phyloP scores from a whole-genome alignment of 2,888 invertebrate genomes.

The Cremastinae sp. region DNA sequence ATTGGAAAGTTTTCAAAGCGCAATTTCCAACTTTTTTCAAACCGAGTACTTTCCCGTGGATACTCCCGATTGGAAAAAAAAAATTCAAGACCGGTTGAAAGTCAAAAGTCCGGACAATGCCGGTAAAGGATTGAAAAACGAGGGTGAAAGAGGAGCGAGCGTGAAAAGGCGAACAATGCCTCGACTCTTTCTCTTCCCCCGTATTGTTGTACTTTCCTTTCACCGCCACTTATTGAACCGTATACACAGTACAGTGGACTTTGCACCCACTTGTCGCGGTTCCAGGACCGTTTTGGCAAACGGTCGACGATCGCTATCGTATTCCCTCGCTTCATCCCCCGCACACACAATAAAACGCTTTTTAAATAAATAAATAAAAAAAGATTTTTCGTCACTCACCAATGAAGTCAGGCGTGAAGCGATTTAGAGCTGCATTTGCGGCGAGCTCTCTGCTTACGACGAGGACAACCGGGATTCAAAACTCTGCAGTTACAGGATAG shows the following conservation, averaged over 20 bases:
- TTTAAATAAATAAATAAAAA: no score
- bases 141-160: slow-evolving; percentile 4
- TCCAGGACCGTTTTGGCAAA: neutral
- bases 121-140: slow-evolving; percentile 7
- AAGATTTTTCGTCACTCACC: slow-evolving; percentile 52
- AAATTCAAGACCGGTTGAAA: slow-evolving; percentile 6
- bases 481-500: slow-evolving; percentile 17
- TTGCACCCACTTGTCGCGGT: slow-evolving; percentile 5
- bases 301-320: neutral
- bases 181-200: slow-evolving; percentile 1
- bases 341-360: no score
- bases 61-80: slow-evolving; percentile 13
- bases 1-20: no score
- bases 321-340: no score
- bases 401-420: slow-evolving; percentile 53
- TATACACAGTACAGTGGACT: slow-evolving; percentile 1
- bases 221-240: slow-evolving; percentile 35
- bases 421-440: slow-evolving; percentile 62
- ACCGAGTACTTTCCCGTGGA: neutral
- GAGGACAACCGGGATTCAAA: slow-evolving; percentile 34
- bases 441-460: slow-evolving; percentile 58
- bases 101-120: slow-evolving; percentile 36
- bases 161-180: slow-evolving; percentile 36
- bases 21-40: neutral
- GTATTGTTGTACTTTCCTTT: slow-evolving; percentile 38